Conservation (phyloP, 1,140 invertebrate genomes). For the Acarapis woodi region DNA sequence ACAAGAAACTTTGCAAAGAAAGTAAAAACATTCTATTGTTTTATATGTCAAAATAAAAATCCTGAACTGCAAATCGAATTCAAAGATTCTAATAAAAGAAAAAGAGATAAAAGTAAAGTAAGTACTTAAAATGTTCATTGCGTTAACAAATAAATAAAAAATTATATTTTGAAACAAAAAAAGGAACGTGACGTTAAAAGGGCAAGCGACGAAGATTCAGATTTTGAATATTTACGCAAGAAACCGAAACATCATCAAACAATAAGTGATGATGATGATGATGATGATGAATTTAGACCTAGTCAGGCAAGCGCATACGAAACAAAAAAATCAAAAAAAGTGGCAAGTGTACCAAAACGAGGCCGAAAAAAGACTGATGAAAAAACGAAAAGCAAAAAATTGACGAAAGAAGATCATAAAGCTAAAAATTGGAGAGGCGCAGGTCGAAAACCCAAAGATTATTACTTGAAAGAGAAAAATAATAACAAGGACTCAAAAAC, state of each 20-base stretch:
- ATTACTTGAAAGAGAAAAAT: slow-evolving; percentile 4
- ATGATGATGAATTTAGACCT: slow-evolving; percentile 4
- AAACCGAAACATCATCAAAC: slow-evolving; percentile 1
- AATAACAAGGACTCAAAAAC: not conserved
- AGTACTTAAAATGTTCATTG: not conserved
- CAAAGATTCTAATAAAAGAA: slow-evolving; percentile 29
- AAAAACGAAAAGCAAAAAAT: not conserved
- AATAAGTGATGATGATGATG: slow-evolving; percentile 6
- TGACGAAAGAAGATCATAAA: not conserved
- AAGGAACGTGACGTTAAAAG: not conserved
- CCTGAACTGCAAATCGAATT: slow-evolving; percentile 45
- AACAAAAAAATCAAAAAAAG: slow-evolving; percentile 1
- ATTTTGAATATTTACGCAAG: not conserved
- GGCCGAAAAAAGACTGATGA: not conserved
- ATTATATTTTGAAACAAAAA: not conserved
- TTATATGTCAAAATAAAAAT: slow-evolving; percentile 31
- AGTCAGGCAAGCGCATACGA: not conserved
- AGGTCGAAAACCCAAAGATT: not conserved
- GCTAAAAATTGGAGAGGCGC: not conserved
- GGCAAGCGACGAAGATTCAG: slow-evolving; percentile 1
- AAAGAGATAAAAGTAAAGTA: slow-evolving; percentile 12
- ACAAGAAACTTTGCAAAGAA: slow-evolving; percentile 67
- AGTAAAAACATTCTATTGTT: slow-evolving; percentile 75
- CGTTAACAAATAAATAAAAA: too few relatives aligned
- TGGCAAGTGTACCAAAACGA: not conserved